These are phyloP conservation scores for Dryobotodes eremita DNA, from an alignment of 2,888 invertebrate genomes.

Conservation along the genomic window DNA sequence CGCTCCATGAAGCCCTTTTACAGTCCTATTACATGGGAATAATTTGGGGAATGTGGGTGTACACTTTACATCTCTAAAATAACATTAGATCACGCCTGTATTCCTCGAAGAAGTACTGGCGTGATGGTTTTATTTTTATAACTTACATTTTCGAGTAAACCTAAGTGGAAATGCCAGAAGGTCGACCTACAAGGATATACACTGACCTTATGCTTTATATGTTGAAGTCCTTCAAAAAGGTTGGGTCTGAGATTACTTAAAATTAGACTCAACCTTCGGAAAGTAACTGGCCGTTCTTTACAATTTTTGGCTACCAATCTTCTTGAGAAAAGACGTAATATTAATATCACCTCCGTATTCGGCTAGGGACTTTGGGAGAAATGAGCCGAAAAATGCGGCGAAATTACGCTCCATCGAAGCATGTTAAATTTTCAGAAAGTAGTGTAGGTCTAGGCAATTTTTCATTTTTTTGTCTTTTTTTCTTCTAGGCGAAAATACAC, in stretches of 20 bases:
- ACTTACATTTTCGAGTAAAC: conserved; percentile 8
- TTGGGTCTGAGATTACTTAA: conserved; percentile 28
- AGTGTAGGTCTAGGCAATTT: neutral
- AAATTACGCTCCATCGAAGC: too few relatives aligned
- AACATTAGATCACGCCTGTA: too few relatives aligned
- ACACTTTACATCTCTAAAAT: too few relatives aligned
- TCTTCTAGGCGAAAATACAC: neutral
- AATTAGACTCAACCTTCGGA: conserved; percentile 21
- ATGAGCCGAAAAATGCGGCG: neutral
- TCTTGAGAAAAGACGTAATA: neutral
- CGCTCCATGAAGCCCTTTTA: neutral
- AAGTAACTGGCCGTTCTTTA: conserved; percentile 18
- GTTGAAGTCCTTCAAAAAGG: conserved; percentile 30
- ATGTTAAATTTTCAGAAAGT: neutral
- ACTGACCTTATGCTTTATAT: conserved; percentile 29
- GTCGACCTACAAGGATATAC: conserved; percentile 14
- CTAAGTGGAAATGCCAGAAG: neutral
- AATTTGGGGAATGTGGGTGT: too few relatives aligned
- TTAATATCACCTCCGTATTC: neutral
- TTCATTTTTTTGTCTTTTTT: too few relatives aligned
- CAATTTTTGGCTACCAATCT: conserved; percentile 19
- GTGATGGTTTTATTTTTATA: conserved; percentile 1
- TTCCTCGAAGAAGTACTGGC: too few relatives aligned
- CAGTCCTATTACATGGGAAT: neutral
- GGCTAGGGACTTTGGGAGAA: neutral